A percentile compares a stretch with the other conserved stretches of the same genome.
Evolutionary conservation across 2,888 invertebrate genomes (phyloP).

Genomic region (Nephrotoma appendiculata): DNA sequence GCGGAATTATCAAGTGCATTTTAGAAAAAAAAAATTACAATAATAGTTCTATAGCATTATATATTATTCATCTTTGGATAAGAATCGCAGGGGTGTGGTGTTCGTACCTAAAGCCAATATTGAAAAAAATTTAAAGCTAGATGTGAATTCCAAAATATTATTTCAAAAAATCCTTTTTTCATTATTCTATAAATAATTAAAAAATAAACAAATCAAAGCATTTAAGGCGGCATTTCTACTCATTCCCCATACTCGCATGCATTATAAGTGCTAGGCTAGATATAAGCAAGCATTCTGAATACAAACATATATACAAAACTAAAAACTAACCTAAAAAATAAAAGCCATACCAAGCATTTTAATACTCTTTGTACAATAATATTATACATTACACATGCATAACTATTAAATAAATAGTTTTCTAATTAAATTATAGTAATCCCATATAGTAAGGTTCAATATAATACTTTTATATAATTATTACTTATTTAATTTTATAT

Average conservation of each 20-base stretch:
- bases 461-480: constrained; percentile 5
- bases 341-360: neutral
- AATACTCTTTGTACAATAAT: constrained; percentile 9
- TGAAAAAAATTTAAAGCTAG: neutral
- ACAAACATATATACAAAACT: neutral
- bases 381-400: constrained; percentile 15
- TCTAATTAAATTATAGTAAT: constrained; percentile 26
- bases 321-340: neutral
- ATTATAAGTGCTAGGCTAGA: neutral
- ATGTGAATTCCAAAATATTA: neutral
- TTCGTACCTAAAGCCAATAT: neutral
- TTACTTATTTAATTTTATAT: neutral
- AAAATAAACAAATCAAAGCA: neutral
- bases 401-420: constrained; percentile 8
- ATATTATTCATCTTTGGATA: neutral
- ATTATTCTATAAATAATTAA: neutral
- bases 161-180: neutral
- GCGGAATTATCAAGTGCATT: neutral
- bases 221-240: neutral
- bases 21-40: neutral
- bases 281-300: neutral
- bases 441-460: constrained; percentile 35
- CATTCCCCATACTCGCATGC: neutral
- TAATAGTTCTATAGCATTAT: neutral
- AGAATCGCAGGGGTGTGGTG: neutral